A percentile compares a stretch with the other conserved stretches of the same genome.
These are phyloP conservation scores for Campoplex capitator DNA, from an alignment of 2,888 invertebrate genomes.

Conservation along the genomic window DNA sequence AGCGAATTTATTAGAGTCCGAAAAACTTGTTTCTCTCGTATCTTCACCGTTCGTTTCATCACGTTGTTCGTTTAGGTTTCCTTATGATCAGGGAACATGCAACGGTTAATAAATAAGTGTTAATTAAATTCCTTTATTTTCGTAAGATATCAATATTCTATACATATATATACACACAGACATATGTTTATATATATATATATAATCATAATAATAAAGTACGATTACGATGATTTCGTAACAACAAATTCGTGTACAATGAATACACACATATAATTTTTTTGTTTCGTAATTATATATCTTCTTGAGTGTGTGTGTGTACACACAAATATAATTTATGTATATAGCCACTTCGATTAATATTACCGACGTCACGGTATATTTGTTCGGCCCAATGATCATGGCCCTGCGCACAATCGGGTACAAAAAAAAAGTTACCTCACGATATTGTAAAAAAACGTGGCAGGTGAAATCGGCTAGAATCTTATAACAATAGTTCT, in stretches of 20 bases:
- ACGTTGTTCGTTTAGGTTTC: neutral
- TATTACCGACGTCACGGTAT: constrained; percentile 32
- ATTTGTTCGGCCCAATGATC: constrained; percentile 15
- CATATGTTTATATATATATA: constrained; percentile 54
- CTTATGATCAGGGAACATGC: constrained; percentile 13
- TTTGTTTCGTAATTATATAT: constrained; percentile 27
- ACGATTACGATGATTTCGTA: constrained; percentile 29
- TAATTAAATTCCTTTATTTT: constrained; percentile 63
- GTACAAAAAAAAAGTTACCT: constrained; percentile 60
- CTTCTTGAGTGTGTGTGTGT: too few relatives aligned
- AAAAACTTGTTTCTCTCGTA: neutral
- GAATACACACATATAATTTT: constrained; percentile 37
- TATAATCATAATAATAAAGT: neutral
- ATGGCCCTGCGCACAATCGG: neutral
- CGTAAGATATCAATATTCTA: constrained; percentile 43
- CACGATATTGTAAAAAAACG: constrained; percentile 63
- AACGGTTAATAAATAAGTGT: constrained; percentile 17
- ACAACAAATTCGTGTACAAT: constrained; percentile 37
- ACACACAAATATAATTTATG: too few relatives aligned
- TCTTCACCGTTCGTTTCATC: neutral
- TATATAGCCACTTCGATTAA: constrained; percentile 16
- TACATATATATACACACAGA: constrained; percentile 33
- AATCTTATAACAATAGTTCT: constrained; percentile 68
- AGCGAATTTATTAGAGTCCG: neutral
- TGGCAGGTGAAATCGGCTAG: constrained; percentile 60